Evolutionary conservation across 2,797 vertebrate species (phyloP), one percentile per base, ranked within the genome.

Genomic region (Sitta carolinensis): DNA sequence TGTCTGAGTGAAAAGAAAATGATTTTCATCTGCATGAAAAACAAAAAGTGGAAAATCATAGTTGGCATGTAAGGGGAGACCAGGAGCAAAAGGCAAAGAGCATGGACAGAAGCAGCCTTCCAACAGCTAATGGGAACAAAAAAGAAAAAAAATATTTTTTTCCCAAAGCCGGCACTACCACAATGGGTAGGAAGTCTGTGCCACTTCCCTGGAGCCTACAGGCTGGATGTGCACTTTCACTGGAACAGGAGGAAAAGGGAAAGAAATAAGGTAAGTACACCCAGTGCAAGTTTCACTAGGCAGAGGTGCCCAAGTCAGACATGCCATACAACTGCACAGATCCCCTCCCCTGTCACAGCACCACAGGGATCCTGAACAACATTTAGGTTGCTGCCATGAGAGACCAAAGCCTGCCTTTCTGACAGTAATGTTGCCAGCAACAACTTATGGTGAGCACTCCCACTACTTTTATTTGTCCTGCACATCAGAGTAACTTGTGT

Each of bases 231-330:
- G 43, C 8, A 1, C 54, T 63, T 45, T 13, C 32, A 25, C 7
- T 67, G 40, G 25, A 27, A 36, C 14, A 36, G 32, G 13, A 66
- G 32, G 29, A 68, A 45, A 13, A 69, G 21, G 11, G 11, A 68
- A 76, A 1, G 2, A 23, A 14, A 17, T 36, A 36, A 36, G 36
- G 36, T 29, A 38, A 0, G 0, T 34, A 55, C 5, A 20, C 29
- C 45, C 20, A 47, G 36, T 34, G 7, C 7, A 64, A 30, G 11
- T 62, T 84, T n/a, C 10, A 4, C 11, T 8, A 1, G 2, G 18
- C 59, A 76, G 23, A 34, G 17, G 12, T 43, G 11, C 26, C 29
- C 29, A 50, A 55, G n/a, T 52, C 78, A 61, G 19, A 27, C 9
- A 7, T 5, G 16, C 13, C 1, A 0, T n/a, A 40, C 0, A 3